phyloP scores from a whole-genome alignment of 2,797 vertebrate species.

The Etheostoma nigrum region DNA sequence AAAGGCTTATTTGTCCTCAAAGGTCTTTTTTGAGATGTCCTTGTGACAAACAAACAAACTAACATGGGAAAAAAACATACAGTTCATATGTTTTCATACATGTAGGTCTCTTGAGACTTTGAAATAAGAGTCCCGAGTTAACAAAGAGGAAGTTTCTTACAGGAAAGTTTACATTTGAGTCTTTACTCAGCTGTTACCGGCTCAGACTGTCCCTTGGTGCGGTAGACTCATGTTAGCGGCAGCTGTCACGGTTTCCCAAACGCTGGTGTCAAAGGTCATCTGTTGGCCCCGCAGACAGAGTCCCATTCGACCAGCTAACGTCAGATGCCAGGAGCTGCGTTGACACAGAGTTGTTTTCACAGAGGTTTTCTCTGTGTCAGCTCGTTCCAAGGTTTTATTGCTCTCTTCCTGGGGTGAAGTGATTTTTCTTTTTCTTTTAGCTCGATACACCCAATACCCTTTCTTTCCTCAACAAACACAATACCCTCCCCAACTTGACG shows the following conservation, averaged over 20 bases:
- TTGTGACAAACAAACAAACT: not conserved
- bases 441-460: not conserved
- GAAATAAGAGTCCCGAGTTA: conserved; percentile 58
- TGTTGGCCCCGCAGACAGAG: conserved; percentile 34
- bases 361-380: conserved; percentile 69
- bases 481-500: conserved; percentile 39
- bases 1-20: not conserved
- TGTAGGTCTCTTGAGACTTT: conserved; percentile 3
- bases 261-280: conserved; percentile 70
- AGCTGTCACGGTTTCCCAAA: conserved; percentile 83
- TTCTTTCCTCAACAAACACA: conserved; percentile 59
- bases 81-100: not conserved
- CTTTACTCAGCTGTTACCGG: conserved; percentile 80
- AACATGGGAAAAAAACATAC: not conserved
- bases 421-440: conserved; percentile 24
- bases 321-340: conserved; percentile 47
- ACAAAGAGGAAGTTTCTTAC: conserved; percentile 53
- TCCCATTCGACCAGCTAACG: conserved; percentile 45
- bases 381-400: conserved; percentile 58
- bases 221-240: conserved; percentile 48
- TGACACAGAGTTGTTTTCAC: conserved; percentile 67
- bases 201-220: conserved; percentile 35
- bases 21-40: not conserved
- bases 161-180: conserved; percentile 66
- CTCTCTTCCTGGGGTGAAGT: conserved; percentile 46